Base-by-base conservation (phyloP, 2,888 invertebrate species). In the Eristalis arbustorum region DNA sequence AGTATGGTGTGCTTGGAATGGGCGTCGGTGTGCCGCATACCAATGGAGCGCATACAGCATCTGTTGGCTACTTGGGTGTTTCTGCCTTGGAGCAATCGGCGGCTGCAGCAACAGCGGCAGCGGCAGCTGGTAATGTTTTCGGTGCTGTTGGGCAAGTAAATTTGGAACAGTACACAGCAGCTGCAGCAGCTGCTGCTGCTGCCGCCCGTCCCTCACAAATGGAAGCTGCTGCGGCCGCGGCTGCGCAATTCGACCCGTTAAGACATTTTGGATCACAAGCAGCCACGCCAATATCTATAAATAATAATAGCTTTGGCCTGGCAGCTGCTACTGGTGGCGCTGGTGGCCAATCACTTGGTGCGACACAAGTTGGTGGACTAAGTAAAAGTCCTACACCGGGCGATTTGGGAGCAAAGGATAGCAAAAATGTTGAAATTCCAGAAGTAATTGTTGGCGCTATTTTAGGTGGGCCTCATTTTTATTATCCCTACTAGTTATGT, bases 391-490 rank as follows among this genome's bases (percentile, higher is more conserved):
- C 95, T 89, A 96, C 96, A 92, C 96, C 96, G 89, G 96, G 96
- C 89, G 96, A 96, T 94, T 94, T 95, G 91, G 94, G 94, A 90
- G 95, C 94, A 93, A 96, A 96, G 94, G 97, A 97, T 94, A 94
- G 96, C 91, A 97, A 97, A 94, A 97, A 97, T 94, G 96, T 98
- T 92, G 98, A 98, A 95, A 98, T 99, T 93, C 96, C 98, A 84
- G 98, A 98, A 95, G 96, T 96, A 93, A 98, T 98, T 94, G 98
- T 99, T 92, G 99, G 98, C 92, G 98, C 98, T 92, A 98, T 99
- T 92, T 95, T 99, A 93, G 99, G 98, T 94, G 93, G 94, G 94
- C 92, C 89, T 89, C 90, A 88, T 89, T 92, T 90, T 90, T 92
- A 91, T 91, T 92, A 92, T 90, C 91, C 90, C 89, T 92, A 92